phyloP scores from a whole-genome alignment of 2,113 vertebrate genomes.

The Formicarius rufipectus region DNA sequence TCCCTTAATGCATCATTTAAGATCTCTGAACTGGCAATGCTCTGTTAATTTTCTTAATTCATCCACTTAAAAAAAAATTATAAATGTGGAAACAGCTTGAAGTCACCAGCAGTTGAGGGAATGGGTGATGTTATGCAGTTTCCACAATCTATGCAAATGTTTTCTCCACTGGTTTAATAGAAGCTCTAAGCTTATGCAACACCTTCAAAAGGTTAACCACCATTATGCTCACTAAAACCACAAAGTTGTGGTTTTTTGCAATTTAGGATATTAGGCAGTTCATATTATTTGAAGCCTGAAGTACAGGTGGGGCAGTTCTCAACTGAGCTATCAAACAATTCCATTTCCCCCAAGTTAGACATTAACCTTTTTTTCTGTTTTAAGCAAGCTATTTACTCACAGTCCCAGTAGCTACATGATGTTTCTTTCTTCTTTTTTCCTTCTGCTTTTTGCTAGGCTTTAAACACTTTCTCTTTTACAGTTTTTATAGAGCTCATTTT shows the following conservation, averaged over 20 bases:
- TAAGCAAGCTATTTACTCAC: not conserved
- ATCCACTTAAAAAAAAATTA: not conserved
- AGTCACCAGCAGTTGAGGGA: not conserved
- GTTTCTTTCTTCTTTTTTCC: not conserved
- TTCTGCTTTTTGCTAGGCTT: not conserved
- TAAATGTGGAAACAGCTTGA: not conserved
- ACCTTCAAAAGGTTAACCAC: not conserved
- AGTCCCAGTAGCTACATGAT: not conserved
- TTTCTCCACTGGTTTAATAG: not conserved
- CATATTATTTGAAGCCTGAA: not conserved
- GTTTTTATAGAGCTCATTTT: not conserved
- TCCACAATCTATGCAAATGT: not conserved
- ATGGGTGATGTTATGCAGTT: not conserved
- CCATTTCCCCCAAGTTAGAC: not conserved
- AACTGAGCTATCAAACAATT: not conserved
- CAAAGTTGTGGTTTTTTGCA: not conserved
- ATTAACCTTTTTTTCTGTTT: conserved; percentile 22
- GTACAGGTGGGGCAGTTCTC: not conserved
- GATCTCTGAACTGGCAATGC: not conserved
- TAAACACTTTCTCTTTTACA: not conserved
- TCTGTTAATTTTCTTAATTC: conserved; percentile 53
- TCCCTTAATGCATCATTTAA: conserved; percentile 26
- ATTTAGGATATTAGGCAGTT: not conserved
- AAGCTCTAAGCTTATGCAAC: not conserved
- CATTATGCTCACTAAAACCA: not conserved